These are phyloP conservation scores for Rhynchotus rufescens DNA, from an alignment of 2,797 vertebrate species.

Conservation along the genomic window DNA sequence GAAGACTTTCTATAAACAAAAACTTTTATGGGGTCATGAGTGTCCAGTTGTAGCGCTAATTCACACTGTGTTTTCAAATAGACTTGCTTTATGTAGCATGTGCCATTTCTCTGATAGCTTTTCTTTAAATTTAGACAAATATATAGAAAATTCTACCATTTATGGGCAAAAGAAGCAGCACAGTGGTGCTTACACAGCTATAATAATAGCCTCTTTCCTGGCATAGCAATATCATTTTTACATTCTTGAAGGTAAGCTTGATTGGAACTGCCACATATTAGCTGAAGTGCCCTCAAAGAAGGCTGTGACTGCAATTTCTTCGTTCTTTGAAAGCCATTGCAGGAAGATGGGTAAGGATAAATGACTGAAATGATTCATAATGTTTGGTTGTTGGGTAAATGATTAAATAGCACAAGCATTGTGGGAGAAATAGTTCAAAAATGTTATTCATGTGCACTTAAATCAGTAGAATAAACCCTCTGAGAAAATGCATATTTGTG, in stretches of 20 bases:
- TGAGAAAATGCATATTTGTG: neutral
- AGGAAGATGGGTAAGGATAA: neutral
- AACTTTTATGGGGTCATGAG: neutral
- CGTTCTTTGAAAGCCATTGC: neutral
- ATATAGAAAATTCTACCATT: neutral
- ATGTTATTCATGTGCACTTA: neutral
- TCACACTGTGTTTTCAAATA: neutral
- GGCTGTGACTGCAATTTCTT: neutral
- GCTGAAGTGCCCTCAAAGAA: neutral
- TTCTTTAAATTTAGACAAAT: neutral
- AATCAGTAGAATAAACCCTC: neutral
- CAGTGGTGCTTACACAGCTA: neutral
- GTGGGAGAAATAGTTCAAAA: neutral
- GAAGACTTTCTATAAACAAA: neutral
- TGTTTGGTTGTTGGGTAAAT: neutral
- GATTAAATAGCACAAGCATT: neutral
- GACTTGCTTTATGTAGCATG: neutral
- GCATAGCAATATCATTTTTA: neutral
- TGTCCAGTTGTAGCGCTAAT: accelerated
- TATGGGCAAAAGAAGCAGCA: neutral
- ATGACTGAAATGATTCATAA: neutral
- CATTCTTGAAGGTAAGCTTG: neutral
- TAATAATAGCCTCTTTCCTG: neutral
- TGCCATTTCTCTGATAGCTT: neutral
- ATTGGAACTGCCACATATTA: neutral